phyloP scores from a whole-genome alignment of 2,888 invertebrate genomes.

The Nineta flava region DNA sequence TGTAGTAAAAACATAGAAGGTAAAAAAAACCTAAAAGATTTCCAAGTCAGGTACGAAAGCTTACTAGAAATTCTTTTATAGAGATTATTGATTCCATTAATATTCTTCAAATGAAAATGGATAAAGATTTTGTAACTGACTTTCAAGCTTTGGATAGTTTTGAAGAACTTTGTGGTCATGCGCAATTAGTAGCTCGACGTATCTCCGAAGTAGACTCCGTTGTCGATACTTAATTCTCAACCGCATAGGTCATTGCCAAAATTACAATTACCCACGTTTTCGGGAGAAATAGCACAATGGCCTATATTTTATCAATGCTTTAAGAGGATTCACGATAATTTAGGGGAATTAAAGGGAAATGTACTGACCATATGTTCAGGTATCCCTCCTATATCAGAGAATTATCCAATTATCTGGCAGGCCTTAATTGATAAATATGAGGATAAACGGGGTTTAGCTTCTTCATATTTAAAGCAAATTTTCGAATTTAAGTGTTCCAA shows the following conservation, averaged over 20 bases:
- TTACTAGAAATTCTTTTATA: neutral
- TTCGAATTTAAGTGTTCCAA: neutral
- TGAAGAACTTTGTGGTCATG: neutral
- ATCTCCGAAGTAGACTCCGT: too few species aligned
- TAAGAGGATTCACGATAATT: neutral
- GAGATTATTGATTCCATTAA: neutral
- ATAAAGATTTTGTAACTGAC: neutral
- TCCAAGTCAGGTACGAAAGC: neutral
- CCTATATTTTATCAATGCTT: neutral
- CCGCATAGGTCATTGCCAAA: neutral
- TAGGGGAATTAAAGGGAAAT: neutral
- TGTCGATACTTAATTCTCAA: neutral
- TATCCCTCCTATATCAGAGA: neutral
- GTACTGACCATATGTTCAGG: neutral
- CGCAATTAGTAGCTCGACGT: too few species aligned
- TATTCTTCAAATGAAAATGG: neutral
- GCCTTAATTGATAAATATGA: neutral
- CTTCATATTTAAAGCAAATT: neutral
- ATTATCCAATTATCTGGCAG: neutral
- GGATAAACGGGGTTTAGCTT: neutral
- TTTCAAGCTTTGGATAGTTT: neutral
- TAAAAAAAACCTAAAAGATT: neutral
- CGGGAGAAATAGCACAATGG: neutral
- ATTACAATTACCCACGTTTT: neutral
- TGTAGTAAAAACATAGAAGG: neutral